Evolutionary conservation across 2,888 invertebrate genomes (phyloP).

Genomic region (Calameuta pallipes): DNA sequence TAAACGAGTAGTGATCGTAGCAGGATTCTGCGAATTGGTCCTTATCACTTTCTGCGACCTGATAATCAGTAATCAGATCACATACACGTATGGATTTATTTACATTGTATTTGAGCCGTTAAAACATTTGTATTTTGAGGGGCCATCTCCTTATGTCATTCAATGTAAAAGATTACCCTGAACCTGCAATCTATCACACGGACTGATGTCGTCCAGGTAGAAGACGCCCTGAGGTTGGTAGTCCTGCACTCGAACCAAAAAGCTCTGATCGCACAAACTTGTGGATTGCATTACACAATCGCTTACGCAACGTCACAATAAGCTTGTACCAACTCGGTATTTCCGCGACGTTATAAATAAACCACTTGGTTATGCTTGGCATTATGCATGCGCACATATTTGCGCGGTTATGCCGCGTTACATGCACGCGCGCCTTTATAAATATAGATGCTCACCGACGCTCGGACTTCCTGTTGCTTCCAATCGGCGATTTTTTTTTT

Average conservation of each 20-base stretch:
- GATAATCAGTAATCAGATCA: not conserved
- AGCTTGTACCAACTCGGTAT: conserved; percentile 43
- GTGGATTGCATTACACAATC: conserved; percentile 42
- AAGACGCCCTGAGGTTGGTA: not conserved
- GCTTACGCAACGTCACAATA: conserved; percentile 50
- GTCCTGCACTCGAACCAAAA: not conserved
- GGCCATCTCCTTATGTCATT: not conserved
- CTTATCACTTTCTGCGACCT: not conserved
- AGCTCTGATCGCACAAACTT: conserved; percentile 11
- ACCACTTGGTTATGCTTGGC: conserved; percentile 56
- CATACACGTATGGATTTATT: not conserved
- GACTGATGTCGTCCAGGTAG: not conserved
- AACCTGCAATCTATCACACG: not conserved
- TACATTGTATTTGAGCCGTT: not conserved
- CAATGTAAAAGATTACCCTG: not conserved
- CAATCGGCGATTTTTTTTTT: not conserved
- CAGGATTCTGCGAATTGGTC: not conserved
- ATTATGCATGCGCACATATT: conserved; percentile 55
- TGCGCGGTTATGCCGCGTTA: conserved; percentile 16
- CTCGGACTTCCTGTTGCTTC: conserved; percentile 7
- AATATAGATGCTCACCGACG: conserved; percentile 1
- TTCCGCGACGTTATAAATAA: conserved; percentile 60
- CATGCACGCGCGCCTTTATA: not conserved
- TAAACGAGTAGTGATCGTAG: not conserved
- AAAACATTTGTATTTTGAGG: not conserved